These are phyloP conservation scores for Meliscaeva auricollis DNA, from an alignment of 2,888 invertebrate species.

Conservation along the genomic window DNA sequence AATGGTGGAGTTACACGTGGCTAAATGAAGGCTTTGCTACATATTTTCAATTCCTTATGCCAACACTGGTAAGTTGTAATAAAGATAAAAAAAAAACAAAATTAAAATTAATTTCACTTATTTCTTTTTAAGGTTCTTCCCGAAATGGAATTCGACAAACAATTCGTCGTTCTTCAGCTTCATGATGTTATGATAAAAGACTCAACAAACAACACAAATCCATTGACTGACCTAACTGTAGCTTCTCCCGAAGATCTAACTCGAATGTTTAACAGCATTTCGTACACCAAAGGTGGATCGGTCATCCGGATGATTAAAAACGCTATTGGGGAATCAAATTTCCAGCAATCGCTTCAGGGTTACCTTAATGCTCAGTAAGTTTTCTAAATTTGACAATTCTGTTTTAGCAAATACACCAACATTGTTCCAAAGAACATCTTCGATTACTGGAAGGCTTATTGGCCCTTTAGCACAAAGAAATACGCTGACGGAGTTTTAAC, in stretches of 20 bases:
- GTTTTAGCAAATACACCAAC: slow-evolving; percentile 79
- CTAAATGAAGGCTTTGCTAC: slow-evolving; percentile 89
- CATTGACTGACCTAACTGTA: slow-evolving; percentile 86
- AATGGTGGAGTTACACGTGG: slow-evolving; percentile 86
- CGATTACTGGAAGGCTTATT: slow-evolving; percentile 82
- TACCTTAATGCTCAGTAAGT: slow-evolving; percentile 85
- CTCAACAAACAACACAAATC: slow-evolving; percentile 85
- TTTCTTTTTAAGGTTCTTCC: slow-evolving; percentile 84
- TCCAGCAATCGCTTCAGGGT: slow-evolving; percentile 85
- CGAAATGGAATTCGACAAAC: slow-evolving; percentile 87
- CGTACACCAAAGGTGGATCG: slow-evolving; percentile 89
- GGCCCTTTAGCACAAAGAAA: slow-evolving; percentile 79
- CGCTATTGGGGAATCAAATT: slow-evolving; percentile 85
- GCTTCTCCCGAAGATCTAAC: slow-evolving; percentile 86
- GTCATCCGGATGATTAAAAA: slow-evolving; percentile 89
- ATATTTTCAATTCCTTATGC: slow-evolving; percentile 89
- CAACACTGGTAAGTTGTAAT: slow-evolving; percentile 79
- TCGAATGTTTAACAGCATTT: slow-evolving; percentile 88
- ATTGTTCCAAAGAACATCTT: slow-evolving; percentile 85
- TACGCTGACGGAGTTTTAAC: slow-evolving; percentile 81
- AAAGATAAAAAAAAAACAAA: too few species aligned
- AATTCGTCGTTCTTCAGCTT: slow-evolving; percentile 89
- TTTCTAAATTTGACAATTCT: background rate
- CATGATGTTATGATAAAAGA: slow-evolving; percentile 88
- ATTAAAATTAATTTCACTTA: too few species aligned